Evolutionary conservation across 2,888 invertebrate genomes (phyloP), one percentile per base, ranked within the genome.

Genomic region (Pristionchus japonicus): DNA sequence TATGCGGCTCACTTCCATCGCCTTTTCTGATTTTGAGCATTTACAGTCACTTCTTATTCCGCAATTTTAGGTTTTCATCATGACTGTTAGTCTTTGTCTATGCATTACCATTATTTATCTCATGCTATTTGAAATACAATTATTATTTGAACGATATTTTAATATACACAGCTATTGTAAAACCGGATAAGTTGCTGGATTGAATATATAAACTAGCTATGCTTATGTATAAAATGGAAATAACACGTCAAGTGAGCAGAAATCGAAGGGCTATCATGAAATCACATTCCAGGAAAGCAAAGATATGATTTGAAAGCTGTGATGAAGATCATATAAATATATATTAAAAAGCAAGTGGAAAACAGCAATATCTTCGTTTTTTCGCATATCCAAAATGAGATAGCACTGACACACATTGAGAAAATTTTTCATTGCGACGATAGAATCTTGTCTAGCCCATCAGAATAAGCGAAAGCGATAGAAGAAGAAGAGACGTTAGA

Each of bases 101-200:
- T 47, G 3, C 37, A 20, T 47, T 23, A 40, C 13, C 17, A 77
- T 20, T 77, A 77, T 77, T 43, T 77, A 77, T 77, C 43, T 7
- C 77, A 47, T 27, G 15, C 17, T 47, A 7, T 57, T 43, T 47
- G 27, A 43, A 11, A 27, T 47, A 27, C n/a, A 9, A 7, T 77
- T 77, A 77, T 77, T 77, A 77, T 77, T 77, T 43, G n/a, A n/a
- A 47, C 43, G 43, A 47, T 77, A 77, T 77, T 77, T 40, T 17
- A 40, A 47, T 27, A 23, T 23, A 77, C 13, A 27, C 13, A 43
- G 20, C 27, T n/a, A 40, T 47, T 23, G 27, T 47, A 23, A 20
- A 77, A 77, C 77, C 77, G 77, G 77, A 47, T 77, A 77, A 43
- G 27, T 47, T 23, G n/a, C 27, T 77, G 43, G 27, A 40, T 27